phyloP scores from a whole-genome alignment of 2,888 invertebrate genomes.

The Chirona hameri region DNA sequence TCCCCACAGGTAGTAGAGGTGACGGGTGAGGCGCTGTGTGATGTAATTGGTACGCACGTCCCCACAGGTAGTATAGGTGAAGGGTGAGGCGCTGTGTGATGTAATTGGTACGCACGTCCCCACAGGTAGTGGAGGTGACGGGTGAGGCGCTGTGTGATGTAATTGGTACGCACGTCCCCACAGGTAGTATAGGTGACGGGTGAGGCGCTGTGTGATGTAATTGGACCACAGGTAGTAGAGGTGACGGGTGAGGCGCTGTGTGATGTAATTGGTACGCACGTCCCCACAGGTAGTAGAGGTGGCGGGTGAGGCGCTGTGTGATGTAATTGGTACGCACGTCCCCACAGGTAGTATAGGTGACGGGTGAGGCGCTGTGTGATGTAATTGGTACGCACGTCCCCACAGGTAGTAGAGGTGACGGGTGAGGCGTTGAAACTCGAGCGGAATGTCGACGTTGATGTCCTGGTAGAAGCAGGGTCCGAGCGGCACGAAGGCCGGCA shows the following conservation, averaged over 20 bases:
- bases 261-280: conserved; percentile 70
- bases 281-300: conserved; percentile 95
- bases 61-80: conserved; percentile 92
- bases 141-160: conserved; percentile 94
- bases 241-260: conserved; percentile 90
- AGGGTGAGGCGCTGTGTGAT: conserved; percentile 94
- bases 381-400: conserved; percentile 75
- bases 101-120: conserved; percentile 77
- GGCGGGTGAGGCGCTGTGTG: conserved; percentile 92
- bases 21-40: conserved; percentile 92
- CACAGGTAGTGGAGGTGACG: conserved; percentile 92
- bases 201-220: conserved; percentile 87
- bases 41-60: conserved; percentile 73
- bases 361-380: conserved; percentile 81
- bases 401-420: conserved; percentile 92
- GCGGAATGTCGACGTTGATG: conserved; percentile 95
- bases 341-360: conserved; percentile 92
- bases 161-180: conserved; percentile 83
- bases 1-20: conserved; percentile 95
- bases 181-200: conserved; percentile 87
- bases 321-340: conserved; percentile 73
- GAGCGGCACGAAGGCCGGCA: conserved; percentile 86
- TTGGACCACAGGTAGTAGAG: conserved; percentile 87
- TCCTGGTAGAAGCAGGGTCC: conserved; percentile 99
- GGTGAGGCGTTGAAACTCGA: conserved; percentile 95